These are phyloP conservation scores for Hololepta plana DNA, from an alignment of 2,888 invertebrate species.

Conservation along the genomic window DNA sequence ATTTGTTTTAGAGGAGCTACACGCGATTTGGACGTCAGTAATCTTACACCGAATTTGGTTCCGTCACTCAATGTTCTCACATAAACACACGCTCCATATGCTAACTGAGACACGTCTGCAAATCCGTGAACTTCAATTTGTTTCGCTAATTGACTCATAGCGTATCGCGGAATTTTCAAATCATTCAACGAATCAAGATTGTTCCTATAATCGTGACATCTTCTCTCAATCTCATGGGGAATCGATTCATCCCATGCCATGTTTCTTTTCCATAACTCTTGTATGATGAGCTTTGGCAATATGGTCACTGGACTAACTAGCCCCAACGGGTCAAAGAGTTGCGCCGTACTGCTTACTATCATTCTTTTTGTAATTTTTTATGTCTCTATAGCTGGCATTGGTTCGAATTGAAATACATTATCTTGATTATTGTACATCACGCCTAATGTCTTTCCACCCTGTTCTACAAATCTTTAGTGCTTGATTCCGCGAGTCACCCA, in stretches of 20 bases:
- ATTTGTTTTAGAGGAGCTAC: too few relatives aligned
- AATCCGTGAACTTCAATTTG: conserved; percentile 13
- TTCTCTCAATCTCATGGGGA: neutral
- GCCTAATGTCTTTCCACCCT: too few relatives aligned
- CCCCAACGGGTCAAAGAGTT: conserved; percentile 4
- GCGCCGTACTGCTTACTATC: neutral
- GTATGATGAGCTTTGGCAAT: conserved; percentile 2
- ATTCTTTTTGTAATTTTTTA: conserved; percentile 5
- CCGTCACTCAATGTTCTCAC: conserved; percentile 1
- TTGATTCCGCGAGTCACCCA: too few relatives aligned
- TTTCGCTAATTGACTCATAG: too few relatives aligned
- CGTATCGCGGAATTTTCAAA: conserved; percentile 4
- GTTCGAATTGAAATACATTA: conserved; percentile 1
- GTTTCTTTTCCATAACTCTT: conserved; percentile 1
- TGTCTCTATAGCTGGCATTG: neutral
- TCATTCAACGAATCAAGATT: neutral
- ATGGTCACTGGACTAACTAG: neutral
- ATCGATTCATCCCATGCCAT: conserved; percentile 1
- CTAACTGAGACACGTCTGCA: conserved; percentile 10
- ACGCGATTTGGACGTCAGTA: too few relatives aligned
- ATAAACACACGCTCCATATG: conserved; percentile 11
- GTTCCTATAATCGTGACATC: neutral
- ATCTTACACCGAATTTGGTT: too few relatives aligned
- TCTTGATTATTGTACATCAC: too few relatives aligned
- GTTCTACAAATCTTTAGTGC: too few relatives aligned